phyloP scores from a whole-genome alignment of 2,113 vertebrate species.

The Eretmochelys imbricata region DNA sequence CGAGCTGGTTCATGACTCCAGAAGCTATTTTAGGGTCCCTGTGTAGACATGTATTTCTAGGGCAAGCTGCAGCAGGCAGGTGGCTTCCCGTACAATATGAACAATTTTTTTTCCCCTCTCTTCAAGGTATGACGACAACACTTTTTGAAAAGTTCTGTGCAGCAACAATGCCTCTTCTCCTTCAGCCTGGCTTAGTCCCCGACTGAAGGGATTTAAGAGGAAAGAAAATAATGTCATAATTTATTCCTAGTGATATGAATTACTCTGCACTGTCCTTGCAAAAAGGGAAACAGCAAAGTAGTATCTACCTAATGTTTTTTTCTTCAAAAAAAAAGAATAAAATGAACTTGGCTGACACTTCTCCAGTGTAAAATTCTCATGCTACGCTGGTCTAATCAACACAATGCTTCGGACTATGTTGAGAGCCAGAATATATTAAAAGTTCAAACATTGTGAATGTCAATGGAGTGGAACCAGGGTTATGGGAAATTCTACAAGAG shows the following conservation, averaged over 20 bases:
- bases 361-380: neutral
- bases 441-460: neutral
- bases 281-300: neutral
- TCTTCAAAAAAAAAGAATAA: too few species aligned
- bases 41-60: neutral
- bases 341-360: neutral
- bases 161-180: rapidly evolving
- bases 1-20: slow-evolving; percentile 39
- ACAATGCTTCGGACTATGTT: neutral
- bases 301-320: neutral
- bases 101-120: neutral
- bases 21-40: neutral
- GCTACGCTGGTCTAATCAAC: neutral
- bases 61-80: neutral
- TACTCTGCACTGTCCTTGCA: neutral
- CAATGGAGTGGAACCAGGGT: neutral
- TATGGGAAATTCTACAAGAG: neutral
- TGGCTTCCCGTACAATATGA: rapidly evolving
- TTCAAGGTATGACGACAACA: rapidly evolving
- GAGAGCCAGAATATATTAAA: neutral
- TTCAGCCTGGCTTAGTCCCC: neutral
- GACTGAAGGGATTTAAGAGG: rapidly evolving
- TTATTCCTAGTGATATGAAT: neutral
- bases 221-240: rapidly evolving
- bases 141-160: neutral